Conservation (phyloP, 2,797 vertebrate genomes). For the Premnoplex brunnescens region DNA sequence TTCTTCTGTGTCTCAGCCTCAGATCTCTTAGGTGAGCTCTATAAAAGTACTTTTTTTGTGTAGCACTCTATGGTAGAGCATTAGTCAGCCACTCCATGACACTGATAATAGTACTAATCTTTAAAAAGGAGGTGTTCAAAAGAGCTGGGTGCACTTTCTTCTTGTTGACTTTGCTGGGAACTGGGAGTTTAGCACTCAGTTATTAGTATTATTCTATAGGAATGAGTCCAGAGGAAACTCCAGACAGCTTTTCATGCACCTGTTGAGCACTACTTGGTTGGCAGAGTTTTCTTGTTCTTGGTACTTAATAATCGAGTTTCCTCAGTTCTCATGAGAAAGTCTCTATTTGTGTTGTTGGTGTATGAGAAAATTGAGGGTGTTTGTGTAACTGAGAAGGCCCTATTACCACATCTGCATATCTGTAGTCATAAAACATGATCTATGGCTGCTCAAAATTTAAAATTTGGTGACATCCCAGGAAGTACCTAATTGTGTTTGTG, state of each 20-base stretch:
- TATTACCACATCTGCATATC: conserved; percentile 25
- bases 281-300: background rate
- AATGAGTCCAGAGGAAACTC: background rate
- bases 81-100: background rate
- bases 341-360: background rate
- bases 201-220: background rate
- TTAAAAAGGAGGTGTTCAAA: conserved; percentile 17
- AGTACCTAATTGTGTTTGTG: conserved; percentile 48
- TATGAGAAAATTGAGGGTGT: conserved; percentile 31
- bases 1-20: background rate
- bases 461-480: conserved; percentile 46
- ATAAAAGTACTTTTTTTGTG: background rate
- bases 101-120: conserved; percentile 1
- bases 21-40: background rate
- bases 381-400: background rate
- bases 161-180: background rate
- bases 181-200: background rate
- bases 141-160: background rate
- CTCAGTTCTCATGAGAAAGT: conserved; percentile 38
- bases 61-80: background rate
- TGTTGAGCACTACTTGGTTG: background rate
- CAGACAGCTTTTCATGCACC: background rate
- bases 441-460: conserved; percentile 6
- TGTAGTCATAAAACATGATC: conserved; percentile 16
- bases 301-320: background rate